Evolutionary conservation across 2,113 vertebrate genomes (phyloP).

Genomic region (Anser brachyrhynchus): DNA sequence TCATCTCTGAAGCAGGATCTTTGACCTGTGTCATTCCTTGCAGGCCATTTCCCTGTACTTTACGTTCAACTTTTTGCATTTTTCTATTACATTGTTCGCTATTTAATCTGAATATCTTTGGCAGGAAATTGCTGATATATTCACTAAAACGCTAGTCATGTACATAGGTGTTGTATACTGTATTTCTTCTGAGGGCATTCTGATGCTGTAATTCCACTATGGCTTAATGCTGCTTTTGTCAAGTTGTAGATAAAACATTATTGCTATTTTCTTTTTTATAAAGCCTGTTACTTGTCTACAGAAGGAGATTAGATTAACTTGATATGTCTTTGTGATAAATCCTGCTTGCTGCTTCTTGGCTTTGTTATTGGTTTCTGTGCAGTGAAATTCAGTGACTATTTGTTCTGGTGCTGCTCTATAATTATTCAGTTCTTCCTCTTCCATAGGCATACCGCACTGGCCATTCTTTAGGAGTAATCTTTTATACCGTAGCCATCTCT

Average conservation of each 20-base stretch:
- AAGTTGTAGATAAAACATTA: not conserved
- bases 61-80: not conserved
- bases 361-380: not conserved
- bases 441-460: accelerated
- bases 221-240: not conserved
- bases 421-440: not conserved
- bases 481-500: not conserved
- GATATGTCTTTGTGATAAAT: not conserved
- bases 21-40: not conserved
- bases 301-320: not conserved
- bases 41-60: not conserved
- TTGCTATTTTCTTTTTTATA: not conserved
- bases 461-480: not conserved
- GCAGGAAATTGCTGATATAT: not conserved
- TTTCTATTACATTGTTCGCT: not conserved
- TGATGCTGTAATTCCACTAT: not conserved
- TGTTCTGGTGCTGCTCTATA: not conserved
- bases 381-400: not conserved
- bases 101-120: not conserved
- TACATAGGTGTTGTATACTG: not conserved
- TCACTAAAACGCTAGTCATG: accelerated
- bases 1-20: not conserved
- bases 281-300: not conserved
- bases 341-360: not conserved
- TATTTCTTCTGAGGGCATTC: not conserved